A percentile compares a stretch with the other conserved stretches of the same genome.
These are phyloP conservation scores for Athalia circularis DNA, from an alignment of 2,888 invertebrate genomes.

Conservation along the genomic window DNA sequence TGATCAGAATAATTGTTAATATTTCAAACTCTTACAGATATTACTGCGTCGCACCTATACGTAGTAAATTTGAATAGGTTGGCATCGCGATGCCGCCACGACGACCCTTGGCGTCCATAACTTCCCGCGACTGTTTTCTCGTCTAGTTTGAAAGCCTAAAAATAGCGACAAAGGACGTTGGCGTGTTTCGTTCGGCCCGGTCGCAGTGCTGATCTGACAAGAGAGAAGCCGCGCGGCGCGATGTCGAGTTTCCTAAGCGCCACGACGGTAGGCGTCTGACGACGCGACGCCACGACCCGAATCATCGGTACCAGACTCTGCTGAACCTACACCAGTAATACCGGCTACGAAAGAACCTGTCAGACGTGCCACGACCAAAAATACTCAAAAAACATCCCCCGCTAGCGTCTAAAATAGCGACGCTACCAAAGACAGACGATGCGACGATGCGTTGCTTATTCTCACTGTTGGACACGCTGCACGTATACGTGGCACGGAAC, in stretches of 20 bases:
- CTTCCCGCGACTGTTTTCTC: slow-evolving; percentile 36
- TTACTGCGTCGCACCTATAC: neutral
- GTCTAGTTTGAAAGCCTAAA: slow-evolving; percentile 31
- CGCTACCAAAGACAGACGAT: slow-evolving; percentile 34
- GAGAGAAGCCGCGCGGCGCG: slow-evolving; percentile 19
- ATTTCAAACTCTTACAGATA: no score
- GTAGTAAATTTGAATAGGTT: slow-evolving; percentile 31
- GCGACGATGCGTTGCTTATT: neutral
- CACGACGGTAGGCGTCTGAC: neutral
- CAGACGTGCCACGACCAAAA: slow-evolving; percentile 35
- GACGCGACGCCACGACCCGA: no score
- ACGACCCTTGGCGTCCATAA: slow-evolving; percentile 28
- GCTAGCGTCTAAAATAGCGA: slow-evolving; percentile 41
- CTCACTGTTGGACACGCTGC: neutral
- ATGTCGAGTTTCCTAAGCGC: slow-evolving; percentile 26
- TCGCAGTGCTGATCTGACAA: slow-evolving; percentile 14
- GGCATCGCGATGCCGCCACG: slow-evolving; percentile 20
- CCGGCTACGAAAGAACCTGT: slow-evolving; percentile 31
- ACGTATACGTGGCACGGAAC: neutral
- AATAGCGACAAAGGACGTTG: slow-evolving; percentile 41
- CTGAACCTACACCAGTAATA: neutral
- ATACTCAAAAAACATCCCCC: slow-evolving; percentile 37
- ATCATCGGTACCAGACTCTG: neutral
- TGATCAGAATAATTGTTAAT: no score
- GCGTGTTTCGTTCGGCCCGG: slow-evolving; percentile 14